phyloP scores from a whole-genome alignment of 2,797 vertebrate genomes.

The Babyrousa celebensis region DNA sequence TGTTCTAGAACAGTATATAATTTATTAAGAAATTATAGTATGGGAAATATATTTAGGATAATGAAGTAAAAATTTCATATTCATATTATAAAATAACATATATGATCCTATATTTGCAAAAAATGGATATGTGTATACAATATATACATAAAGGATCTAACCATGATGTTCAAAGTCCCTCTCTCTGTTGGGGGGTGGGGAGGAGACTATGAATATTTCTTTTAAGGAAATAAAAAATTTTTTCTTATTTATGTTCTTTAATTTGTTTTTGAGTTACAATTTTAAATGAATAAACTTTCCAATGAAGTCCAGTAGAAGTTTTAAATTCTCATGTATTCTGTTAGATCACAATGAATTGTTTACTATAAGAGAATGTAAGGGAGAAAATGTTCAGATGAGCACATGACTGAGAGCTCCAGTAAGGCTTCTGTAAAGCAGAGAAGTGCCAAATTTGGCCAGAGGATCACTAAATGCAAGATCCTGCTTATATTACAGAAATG shows the following conservation, averaged over 20 bases:
- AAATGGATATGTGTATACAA: background rate
- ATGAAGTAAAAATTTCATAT: background rate
- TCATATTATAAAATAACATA: slow-evolving; percentile 25
- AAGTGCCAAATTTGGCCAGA: background rate
- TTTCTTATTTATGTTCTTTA: slow-evolving; percentile 33
- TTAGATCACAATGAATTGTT: slow-evolving; percentile 8
- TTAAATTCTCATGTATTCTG: background rate
- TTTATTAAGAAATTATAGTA: background rate
- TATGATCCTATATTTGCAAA: background rate
- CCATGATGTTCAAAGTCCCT: background rate
- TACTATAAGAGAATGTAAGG: background rate
- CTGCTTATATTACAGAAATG: background rate
- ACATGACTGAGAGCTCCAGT: background rate
- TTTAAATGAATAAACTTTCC: slow-evolving; percentile 51
- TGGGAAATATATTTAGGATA: background rate
- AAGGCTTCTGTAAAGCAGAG: background rate
- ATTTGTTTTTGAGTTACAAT: slow-evolving; percentile 51
- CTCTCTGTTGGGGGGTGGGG: background rate
- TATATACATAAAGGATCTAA: background rate
- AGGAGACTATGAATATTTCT: slow-evolving; percentile 7
- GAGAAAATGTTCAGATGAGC: background rate
- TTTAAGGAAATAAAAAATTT: slow-evolving; percentile 36
- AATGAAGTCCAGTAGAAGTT: slow-evolving; percentile 7
- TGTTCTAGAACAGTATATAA: background rate
- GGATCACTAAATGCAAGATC: background rate